These are phyloP conservation scores for Bombus affinis DNA, from an alignment of 1,140 invertebrate genomes.

Conservation along the genomic window DNA sequence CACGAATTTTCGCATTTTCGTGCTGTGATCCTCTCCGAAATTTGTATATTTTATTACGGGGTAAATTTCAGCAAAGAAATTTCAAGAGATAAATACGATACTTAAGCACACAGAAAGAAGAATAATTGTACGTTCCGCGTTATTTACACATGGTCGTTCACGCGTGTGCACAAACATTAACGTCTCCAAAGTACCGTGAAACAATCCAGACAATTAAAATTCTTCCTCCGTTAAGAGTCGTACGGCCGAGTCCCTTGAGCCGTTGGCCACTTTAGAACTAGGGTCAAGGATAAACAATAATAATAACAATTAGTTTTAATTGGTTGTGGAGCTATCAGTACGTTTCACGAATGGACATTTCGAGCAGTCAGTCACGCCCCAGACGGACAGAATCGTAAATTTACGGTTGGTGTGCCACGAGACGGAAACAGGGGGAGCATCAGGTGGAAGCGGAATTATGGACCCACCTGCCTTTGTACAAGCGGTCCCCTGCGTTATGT, in stretches of 20 bases:
- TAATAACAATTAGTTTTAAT: conserved; percentile 55
- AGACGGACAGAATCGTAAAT: conserved; percentile 68
- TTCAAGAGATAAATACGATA: too few species aligned
- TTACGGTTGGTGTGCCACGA: conserved; percentile 72
- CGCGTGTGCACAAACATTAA: not conserved
- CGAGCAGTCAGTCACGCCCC: conserved; percentile 57
- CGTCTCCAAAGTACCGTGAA: conserved; percentile 1
- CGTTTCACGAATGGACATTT: conserved; percentile 45
- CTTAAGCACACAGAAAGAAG: not conserved
- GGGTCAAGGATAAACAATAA: conserved; percentile 14
- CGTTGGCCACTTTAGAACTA: not conserved
- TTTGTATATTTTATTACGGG: too few species aligned
- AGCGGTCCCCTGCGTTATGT: conserved; percentile 25
- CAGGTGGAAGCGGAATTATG: conserved; percentile 68
- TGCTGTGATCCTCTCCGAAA: too few species aligned
- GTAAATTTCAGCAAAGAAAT: not conserved
- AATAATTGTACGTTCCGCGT: not conserved
- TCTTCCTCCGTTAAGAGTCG: not conserved
- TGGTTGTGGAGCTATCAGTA: conserved; percentile 2
- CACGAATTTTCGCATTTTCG: too few species aligned
- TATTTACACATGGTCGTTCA: not conserved
- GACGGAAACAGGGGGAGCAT: conserved; percentile 74
- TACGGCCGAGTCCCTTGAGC: too few species aligned
- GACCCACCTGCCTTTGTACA: conserved; percentile 71
- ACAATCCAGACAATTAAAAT: conserved; percentile 7